Evolutionary conservation across 2,113 vertebrate species (phyloP), one percentile per base, ranked within the genome.

Genomic region (Neolamprologus modestus): DNA sequence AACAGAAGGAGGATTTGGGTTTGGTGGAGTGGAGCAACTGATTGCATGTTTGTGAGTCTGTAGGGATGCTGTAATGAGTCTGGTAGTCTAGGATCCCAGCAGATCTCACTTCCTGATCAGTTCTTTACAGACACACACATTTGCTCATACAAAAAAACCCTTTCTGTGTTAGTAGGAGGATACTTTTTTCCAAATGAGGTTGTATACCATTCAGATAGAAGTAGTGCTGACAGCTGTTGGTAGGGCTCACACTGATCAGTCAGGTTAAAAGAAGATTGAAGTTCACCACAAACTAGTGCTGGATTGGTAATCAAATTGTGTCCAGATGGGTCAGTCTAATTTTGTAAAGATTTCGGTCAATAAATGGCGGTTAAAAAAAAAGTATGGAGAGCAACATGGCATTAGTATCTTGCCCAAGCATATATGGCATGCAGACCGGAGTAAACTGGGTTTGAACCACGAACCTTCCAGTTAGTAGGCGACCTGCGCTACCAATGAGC

Each of bases 21-120:
- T 53, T 45, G 82, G 42, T 76, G 24, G 16, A 47, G 28, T 26
- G n/a, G 16, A 9, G 55, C 37, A 28, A n/a, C 35, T 35, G 26
- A 16, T 55, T 79, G 19, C 7, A 28, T 57, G 17, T 61, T 42
- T 47, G 55, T 37, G 88, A 19, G 85, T 11, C 42, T 24, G 61
- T 52, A 31, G 12, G 33, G 37, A 24, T 73, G 37, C 13, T 73
- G 68, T 94, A 93, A 92, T 90, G 86, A 92, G 61, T 78, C 73
- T 31, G 89, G 59, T 47, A 59, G 82, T 40, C 3, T 8, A 84
- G 24, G 31, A 10, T 93, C 89, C 89, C 89, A 61, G n/a, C 59
- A 88, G 91, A 92, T 50, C 68, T 42, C 68, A 55, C 68, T 54
- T 81, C 19, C 55, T 19, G 59, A 52, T 88, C 87, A 52, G 14